Evolutionary conservation across 2,113 vertebrate genomes (phyloP), one percentile per base, ranked within the genome.

Genomic region (Madoqua kirkii): DNA sequence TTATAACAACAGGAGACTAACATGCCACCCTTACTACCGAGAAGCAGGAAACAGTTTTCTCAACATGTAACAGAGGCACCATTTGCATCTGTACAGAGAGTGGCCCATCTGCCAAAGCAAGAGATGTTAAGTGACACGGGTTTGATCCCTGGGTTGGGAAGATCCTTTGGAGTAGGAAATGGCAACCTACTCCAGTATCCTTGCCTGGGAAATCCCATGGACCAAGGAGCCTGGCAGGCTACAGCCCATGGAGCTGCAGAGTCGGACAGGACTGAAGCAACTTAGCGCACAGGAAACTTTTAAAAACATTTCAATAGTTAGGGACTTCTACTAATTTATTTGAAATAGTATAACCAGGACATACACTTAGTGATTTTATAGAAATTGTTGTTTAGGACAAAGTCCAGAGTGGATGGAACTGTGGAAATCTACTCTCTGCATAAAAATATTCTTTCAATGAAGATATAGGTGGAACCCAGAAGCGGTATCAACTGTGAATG

Each of bases 21-120:
- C 7, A 48, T 2, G 14, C 54, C 7, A 23, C 3, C 23, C 36
- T 83, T 55, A 13, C 7, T 29, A 19, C 27, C 7, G 81, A 79
- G 81, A 50, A 67, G 33, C 3, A 79, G 21, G 67, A 86, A 62
- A 23, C 3, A 6, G 88, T 13, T 33, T 93, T 87, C 10, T 45
- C 50, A 33, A 29, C 33, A 13, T 3, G 1, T 1, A 54, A 33
- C 29, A 21, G 12, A 1, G 13, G 7, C 10, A 40, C 23, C 10
- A 48, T 13, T 6, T 81, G 45, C 10, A 52, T 12, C 36, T 29
- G 29, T 43, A n/a, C 9, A 36, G 11, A 52, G 43, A 17, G 67
- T 71, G n/a, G 23, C n/a, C 67, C n/a, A 71, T 10, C 67, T 5
- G 5, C 67, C 67, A 71, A 23, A 71, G 67, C 67, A 71, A n/a